Percentiles rank a stretch among this genome's conserved stretches.
Conservation (phyloP, 2,113 vertebrate species). For the Ailuropoda melanoleuca region DNA sequence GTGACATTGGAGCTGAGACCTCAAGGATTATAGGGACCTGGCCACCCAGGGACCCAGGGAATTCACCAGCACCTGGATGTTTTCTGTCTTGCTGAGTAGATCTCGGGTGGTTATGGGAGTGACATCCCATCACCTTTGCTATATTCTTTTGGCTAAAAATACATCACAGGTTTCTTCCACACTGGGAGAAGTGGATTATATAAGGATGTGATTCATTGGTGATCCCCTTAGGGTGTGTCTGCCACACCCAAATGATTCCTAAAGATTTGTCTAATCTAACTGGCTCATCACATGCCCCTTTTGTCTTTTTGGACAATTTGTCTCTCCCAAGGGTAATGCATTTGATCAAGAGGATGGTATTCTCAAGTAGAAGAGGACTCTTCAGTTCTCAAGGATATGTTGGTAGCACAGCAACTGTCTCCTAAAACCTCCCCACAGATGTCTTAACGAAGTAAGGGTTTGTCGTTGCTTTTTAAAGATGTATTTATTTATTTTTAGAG, state of each 20-base stretch:
- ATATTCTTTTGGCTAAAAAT: background rate
- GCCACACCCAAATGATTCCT: background rate
- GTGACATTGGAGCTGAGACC: background rate
- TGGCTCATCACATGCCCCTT: background rate
- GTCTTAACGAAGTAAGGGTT: background rate
- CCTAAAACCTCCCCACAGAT: background rate
- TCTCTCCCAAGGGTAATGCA: background rate
- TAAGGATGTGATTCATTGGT: too few species aligned
- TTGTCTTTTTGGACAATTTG: background rate
- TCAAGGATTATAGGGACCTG: background rate
- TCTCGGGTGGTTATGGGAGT: background rate
- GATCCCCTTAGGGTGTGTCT: background rate
- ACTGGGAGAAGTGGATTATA: background rate
- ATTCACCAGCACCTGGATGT: background rate
- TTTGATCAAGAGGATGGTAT: background rate
- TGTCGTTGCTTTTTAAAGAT: too few species aligned
- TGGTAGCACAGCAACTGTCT: background rate
- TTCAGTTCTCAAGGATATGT: background rate
- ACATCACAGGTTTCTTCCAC: background rate
- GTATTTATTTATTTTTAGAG: background rate
- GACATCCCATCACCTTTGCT: background rate
- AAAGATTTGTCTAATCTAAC: background rate
- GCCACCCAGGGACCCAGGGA: background rate
- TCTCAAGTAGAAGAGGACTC: background rate
- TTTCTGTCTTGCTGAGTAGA: background rate